phyloP scores from a whole-genome alignment of 1,140 invertebrate genomes.

The Drosophila simulans region DNA sequence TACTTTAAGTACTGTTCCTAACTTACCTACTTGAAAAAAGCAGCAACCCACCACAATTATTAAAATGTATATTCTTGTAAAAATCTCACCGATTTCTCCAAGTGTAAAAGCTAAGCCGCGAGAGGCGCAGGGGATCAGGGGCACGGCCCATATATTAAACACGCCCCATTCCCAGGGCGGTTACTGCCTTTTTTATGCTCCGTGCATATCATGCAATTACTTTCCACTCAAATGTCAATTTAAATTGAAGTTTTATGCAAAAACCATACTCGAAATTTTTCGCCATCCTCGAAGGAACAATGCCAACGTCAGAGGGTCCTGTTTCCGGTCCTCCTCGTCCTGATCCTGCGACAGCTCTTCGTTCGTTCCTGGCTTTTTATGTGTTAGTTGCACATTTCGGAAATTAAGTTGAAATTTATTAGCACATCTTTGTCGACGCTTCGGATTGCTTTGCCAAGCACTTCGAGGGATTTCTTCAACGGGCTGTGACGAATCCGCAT shows the following conservation, averaged over 20 bases:
- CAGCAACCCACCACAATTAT: no score
- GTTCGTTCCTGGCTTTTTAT: slow-evolving; percentile 61
- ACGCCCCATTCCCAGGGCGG: slow-evolving; percentile 56
- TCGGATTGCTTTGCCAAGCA: slow-evolving; percentile 70
- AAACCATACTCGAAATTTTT: slow-evolving; percentile 79
- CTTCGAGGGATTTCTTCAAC: slow-evolving; percentile 38
- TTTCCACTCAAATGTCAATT: slow-evolving; percentile 83
- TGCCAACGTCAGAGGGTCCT: slow-evolving; percentile 15
- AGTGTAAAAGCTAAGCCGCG: slow-evolving; percentile 18
- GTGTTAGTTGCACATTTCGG: slow-evolving; percentile 81
- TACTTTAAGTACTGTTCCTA: no score
- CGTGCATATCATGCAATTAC: slow-evolving; percentile 80
- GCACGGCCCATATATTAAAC: slow-evolving; percentile 66
- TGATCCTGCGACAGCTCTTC: slow-evolving; percentile 12
- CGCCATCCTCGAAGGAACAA: slow-evolving; percentile 28
- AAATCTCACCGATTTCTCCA: neutral
- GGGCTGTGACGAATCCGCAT: slow-evolving; percentile 50
- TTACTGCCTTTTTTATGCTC: slow-evolving; percentile 74
- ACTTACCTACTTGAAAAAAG: no score
- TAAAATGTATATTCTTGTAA: no score
- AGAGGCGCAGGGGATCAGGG: slow-evolving; percentile 20
- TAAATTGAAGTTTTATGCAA: slow-evolving; percentile 83
- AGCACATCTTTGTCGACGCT: slow-evolving; percentile 80
- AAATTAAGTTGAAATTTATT: slow-evolving; percentile 83
- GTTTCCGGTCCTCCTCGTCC: slow-evolving; percentile 1